phyloP scores from a whole-genome alignment of 2,888 invertebrate genomes.

The Hydropsyche betteni region DNA sequence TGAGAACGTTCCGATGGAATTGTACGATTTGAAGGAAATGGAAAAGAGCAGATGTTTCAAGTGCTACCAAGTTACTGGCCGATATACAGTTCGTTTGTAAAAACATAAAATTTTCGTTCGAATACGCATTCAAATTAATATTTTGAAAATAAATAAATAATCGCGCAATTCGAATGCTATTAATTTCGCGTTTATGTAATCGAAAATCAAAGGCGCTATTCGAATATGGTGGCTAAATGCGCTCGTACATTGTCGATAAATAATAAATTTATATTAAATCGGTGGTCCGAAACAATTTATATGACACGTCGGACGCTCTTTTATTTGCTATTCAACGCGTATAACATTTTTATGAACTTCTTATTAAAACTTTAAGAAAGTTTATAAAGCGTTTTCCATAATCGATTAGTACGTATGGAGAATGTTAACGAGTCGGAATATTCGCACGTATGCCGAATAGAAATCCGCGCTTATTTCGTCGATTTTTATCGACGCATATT shows the following conservation, averaged over 20 bases:
- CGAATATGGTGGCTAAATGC: too few relatives aligned
- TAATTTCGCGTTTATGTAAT: too few relatives aligned
- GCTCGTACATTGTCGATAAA: too few relatives aligned
- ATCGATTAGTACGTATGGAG: constrained; percentile 24
- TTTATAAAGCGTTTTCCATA: constrained; percentile 33
- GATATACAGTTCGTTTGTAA: too few relatives aligned
- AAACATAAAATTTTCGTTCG: too few relatives aligned
- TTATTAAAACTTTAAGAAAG: constrained; percentile 33
- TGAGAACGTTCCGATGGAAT: constrained; percentile 5
- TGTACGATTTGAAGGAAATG: constrained; percentile 9
- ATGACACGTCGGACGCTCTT: neutral
- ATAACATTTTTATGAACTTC: constrained; percentile 23
- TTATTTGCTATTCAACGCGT: constrained; percentile 28
- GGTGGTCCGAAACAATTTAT: neutral
- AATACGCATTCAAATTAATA: too few relatives aligned
- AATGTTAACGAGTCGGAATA: constrained; percentile 23
- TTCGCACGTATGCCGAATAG: constrained; percentile 12
- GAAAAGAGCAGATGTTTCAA: constrained; percentile 23
- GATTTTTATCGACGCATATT: neutral
- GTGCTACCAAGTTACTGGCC: neutral
- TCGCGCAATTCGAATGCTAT: too few relatives aligned
- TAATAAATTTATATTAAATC: too few relatives aligned
- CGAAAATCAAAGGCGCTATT: too few relatives aligned
- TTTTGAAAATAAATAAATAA: too few relatives aligned
- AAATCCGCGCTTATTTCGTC: constrained; percentile 2